Percentiles rank a stretch among this genome's conserved stretches.
These are phyloP conservation scores for Mionectes olivaceus DNA, from an alignment of 2,797 vertebrate genomes.

Conservation along the genomic window DNA sequence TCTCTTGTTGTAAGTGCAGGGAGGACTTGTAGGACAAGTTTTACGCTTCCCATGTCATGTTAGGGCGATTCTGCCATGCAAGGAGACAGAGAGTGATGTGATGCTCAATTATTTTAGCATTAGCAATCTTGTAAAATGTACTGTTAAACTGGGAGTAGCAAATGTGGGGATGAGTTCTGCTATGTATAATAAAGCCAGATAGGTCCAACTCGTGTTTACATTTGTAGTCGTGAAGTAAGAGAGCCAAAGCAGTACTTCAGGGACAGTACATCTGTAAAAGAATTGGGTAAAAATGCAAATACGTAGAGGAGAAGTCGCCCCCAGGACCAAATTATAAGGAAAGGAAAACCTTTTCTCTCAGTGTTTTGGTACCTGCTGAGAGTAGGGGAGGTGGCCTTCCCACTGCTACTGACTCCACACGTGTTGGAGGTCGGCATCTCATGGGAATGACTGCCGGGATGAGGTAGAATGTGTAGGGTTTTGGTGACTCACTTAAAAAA, in stretches of 20 bases:
- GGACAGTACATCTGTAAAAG: not conserved
- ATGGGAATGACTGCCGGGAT: not conserved
- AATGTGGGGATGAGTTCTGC: not conserved
- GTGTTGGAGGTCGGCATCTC: not conserved
- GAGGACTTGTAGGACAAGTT: not conserved
- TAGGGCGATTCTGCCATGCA: not conserved
- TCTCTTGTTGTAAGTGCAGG: not conserved
- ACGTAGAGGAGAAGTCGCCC: fast-evolving
- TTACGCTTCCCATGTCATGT: not conserved
- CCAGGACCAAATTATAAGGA: not conserved
- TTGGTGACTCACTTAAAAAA: not conserved
- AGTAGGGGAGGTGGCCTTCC: not conserved
- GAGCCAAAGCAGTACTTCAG: not conserved
- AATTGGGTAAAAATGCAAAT: not conserved
- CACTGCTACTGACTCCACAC: not conserved
- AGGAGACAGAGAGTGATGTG: not conserved
- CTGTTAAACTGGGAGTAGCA: conserved; percentile 27
- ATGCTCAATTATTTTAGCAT: conserved; percentile 10
- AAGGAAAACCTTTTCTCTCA: not conserved
- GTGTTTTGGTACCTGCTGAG: not conserved
- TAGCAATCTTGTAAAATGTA: not conserved
- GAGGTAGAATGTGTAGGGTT: not conserved
- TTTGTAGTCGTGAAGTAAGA: not conserved
- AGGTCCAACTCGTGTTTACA: not conserved
- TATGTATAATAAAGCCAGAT: not conserved